phyloP scores from a whole-genome alignment of 2,113 vertebrate species.

The Ceyx margarethae region DNA sequence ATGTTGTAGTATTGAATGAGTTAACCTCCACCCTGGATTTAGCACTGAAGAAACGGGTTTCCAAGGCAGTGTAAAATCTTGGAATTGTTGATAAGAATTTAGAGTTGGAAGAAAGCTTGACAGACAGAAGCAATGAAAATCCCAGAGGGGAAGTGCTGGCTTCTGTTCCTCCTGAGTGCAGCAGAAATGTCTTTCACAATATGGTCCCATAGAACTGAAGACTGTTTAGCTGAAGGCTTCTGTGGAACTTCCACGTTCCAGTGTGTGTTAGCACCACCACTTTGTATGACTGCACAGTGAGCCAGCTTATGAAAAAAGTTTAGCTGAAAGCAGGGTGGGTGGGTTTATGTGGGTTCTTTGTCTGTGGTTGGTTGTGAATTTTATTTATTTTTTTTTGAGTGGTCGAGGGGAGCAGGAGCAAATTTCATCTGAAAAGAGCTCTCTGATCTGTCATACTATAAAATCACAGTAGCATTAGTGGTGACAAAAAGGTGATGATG shows the following conservation, averaged over 20 bases:
- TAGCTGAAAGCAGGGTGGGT: neutral
- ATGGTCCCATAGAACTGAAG: neutral
- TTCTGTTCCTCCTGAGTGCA: neutral
- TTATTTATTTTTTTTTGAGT: no score
- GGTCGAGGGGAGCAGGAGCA: fast-evolving
- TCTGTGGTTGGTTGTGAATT: no score
- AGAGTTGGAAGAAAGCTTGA: neutral
- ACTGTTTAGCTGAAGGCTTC: neutral
- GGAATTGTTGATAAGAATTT: neutral
- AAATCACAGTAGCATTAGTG: neutral
- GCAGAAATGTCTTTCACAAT: neutral
- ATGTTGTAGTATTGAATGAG: neutral
- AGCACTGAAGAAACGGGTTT: neutral
- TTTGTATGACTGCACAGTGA: neutral
- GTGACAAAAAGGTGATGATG: neutral
- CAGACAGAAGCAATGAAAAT: neutral
- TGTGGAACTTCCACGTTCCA: neutral
- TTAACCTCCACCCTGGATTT: neutral
- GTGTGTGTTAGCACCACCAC: neutral
- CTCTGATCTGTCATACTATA: neutral
- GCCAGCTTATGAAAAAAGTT: fast-evolving
- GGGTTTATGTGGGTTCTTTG: no score
- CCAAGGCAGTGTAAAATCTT: neutral
- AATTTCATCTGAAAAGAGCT: neutral
- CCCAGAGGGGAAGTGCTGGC: fast-evolving